phyloP scores from a whole-genome alignment of 2,113 vertebrate genomes.

The Chamaea fasciata region DNA sequence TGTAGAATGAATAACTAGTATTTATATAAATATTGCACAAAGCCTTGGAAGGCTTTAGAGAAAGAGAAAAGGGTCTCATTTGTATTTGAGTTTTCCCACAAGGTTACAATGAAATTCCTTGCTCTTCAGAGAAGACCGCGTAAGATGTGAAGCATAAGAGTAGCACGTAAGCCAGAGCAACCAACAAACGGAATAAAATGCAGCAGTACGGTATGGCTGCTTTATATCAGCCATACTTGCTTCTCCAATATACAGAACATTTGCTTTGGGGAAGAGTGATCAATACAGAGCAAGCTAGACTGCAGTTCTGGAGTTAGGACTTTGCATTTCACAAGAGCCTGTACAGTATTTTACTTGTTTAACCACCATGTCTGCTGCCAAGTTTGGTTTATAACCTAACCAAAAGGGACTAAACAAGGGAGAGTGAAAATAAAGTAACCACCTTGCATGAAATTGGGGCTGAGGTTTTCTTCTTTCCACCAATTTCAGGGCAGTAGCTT shows the following conservation, averaged over 20 bases:
- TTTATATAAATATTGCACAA: not conserved
- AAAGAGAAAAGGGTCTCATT: not conserved
- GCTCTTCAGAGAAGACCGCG: not conserved
- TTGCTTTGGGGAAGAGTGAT: not conserved
- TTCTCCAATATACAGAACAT: not conserved
- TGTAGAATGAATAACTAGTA: not conserved
- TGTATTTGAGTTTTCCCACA: not conserved
- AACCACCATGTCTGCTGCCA: slow-evolving; percentile 70
- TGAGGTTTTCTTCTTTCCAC: slow-evolving; percentile 63
- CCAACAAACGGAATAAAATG: not conserved
- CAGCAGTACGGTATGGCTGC: not conserved
- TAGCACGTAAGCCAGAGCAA: not conserved
- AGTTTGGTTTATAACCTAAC: slow-evolving; percentile 72
- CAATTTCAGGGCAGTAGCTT: slow-evolving; percentile 65
- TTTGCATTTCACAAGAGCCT: slow-evolving; percentile 1
- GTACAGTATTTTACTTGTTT: slow-evolving; percentile 18
- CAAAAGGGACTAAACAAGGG: slow-evolving; percentile 56
- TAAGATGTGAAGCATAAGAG: not conserved
- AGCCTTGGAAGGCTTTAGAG: not conserved
- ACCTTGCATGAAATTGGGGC: slow-evolving; percentile 74
- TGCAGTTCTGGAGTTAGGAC: slow-evolving; percentile 33
- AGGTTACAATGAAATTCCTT: not conserved
- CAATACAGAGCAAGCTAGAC: not conserved
- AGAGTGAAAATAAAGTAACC: slow-evolving; percentile 61
- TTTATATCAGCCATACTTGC: not conserved